Conservation (phyloP, 2,888 invertebrate species). For the Trichacis sp. region DNA sequence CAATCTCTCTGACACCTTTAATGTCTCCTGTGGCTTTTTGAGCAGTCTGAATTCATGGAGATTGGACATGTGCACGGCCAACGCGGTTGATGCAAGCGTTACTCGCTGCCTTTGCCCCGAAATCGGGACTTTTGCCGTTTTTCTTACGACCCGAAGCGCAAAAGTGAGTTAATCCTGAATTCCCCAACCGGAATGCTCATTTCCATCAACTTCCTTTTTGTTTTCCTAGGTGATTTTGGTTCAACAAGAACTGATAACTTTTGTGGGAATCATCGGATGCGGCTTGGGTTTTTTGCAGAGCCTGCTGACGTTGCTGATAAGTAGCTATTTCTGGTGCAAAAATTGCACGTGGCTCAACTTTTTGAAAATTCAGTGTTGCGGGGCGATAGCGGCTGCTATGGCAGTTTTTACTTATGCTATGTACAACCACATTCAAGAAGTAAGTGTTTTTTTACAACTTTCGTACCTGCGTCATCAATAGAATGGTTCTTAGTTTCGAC, state of each 20-base stretch:
- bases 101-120: slow-evolving; percentile 74
- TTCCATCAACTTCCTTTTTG: not conserved
- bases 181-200: not conserved
- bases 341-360: slow-evolving; percentile 74
- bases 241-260: slow-evolving; percentile 58
- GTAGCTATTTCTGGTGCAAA: slow-evolving; percentile 70
- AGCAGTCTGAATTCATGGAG: slow-evolving; percentile 74
- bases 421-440: slow-evolving; percentile 62
- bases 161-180: slow-evolving; percentile 47
- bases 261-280: slow-evolving; percentile 72
- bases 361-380: slow-evolving; percentile 78
- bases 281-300: slow-evolving; percentile 71
- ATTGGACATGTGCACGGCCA: slow-evolving; percentile 73
- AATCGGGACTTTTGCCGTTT: slow-evolving; percentile 75
- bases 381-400: slow-evolving; percentile 79
- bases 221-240: slow-evolving; percentile 54
- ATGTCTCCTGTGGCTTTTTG: slow-evolving; percentile 70
- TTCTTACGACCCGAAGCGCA: slow-evolving; percentile 71
- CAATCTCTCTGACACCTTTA: slow-evolving; percentile 68
- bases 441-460: slow-evolving; percentile 43
- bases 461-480: too few relatives aligned
- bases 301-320: slow-evolving; percentile 69
- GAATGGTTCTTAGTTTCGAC: not conserved
- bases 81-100: slow-evolving; percentile 32
- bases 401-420: slow-evolving; percentile 71